A percentile compares a stretch with the other conserved stretches of the same genome.
phyloP scores from a whole-genome alignment of 2,888 invertebrate genomes.

The Euzetes globulus region DNA sequence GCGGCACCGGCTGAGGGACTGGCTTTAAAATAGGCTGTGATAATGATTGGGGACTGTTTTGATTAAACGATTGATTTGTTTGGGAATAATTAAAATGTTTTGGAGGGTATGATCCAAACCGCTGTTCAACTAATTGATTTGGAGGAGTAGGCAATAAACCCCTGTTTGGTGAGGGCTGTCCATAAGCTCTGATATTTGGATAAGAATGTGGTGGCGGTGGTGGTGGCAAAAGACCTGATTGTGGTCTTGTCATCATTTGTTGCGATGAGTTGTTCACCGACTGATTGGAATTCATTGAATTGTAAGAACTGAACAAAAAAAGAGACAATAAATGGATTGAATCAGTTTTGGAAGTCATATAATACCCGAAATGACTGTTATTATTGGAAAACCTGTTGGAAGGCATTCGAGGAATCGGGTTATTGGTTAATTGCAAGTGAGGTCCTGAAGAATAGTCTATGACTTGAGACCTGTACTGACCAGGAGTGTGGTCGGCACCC shows the following conservation, averaged over 20 bases:
- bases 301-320: not conserved
- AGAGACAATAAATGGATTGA: not conserved
- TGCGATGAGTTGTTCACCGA: not conserved
- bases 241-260: not conserved
- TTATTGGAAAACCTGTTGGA: not conserved
- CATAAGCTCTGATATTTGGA: not conserved
- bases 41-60: not conserved
- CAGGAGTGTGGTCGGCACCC: not conserved
- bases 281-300: not conserved
- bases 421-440: not conserved
- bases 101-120: not conserved
- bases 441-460: not conserved
- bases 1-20: not conserved
- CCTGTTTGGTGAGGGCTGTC: not conserved
- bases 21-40: not conserved
- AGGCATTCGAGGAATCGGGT: not conserved
- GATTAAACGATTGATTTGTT: not conserved
- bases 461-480: constrained; percentile 5
- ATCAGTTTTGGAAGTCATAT: no score
- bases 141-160: not conserved
- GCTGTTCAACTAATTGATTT: not conserved
- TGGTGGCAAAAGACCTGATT: not conserved
- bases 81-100: not conserved
- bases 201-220: not conserved
- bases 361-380: not conserved